Conservation (phyloP, 2,113 vertebrate genomes). For the Tupaia tana region DNA sequence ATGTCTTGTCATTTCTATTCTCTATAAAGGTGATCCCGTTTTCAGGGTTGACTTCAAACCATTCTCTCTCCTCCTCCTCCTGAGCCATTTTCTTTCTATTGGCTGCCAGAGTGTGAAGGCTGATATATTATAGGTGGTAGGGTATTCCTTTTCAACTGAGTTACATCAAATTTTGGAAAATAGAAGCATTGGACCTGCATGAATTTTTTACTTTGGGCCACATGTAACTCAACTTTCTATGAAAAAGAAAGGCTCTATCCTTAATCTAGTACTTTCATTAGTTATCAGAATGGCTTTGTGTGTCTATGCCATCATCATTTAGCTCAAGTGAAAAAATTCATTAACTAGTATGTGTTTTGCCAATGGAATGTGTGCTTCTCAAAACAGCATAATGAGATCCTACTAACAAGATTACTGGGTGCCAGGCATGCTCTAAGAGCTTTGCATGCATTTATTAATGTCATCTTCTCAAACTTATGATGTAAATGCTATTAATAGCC, state of each 20-base stretch:
- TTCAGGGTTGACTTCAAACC: not conserved
- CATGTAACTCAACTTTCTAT: not conserved
- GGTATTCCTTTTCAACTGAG: not conserved
- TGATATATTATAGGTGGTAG: not conserved
- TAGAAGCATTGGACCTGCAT: not conserved
- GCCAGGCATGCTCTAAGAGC: not conserved
- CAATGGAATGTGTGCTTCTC: not conserved
- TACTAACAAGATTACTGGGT: not conserved
- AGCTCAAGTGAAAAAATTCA: not conserved
- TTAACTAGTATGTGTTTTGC: not conserved
- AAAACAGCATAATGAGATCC: not conserved
- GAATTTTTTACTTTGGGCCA: not conserved
- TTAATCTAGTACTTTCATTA: not conserved
- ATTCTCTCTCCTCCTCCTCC: not conserved
- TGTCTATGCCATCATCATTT: not conserved
- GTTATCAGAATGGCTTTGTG: not conserved
- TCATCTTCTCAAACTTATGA: not conserved
- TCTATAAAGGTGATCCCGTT: not conserved
- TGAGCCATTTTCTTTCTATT: not conserved
- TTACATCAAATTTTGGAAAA: not conserved
- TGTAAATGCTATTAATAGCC: slow-evolving; percentile 20
- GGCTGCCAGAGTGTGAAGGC: not conserved
- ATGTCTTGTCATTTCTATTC: not conserved
- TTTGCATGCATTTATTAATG: not conserved
- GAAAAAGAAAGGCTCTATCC: not conserved